Conservation (phyloP, 2,797 vertebrate species). For the Platyrinchus mystaceus region DNA sequence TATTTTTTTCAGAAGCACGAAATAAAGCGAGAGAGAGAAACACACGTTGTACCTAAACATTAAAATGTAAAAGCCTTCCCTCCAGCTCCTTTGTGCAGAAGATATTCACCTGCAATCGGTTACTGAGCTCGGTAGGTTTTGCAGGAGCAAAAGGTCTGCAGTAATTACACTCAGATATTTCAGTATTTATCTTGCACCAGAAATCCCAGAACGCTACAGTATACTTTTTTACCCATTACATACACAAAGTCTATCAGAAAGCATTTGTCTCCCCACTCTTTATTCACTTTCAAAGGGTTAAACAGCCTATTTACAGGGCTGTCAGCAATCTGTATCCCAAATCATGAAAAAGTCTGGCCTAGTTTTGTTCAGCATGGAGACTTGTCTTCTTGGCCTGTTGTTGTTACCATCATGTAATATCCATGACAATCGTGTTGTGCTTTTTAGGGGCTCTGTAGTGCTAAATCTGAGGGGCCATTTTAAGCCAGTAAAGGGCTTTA, state of each 20-base stretch:
- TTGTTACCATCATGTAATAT: conserved; percentile 97
- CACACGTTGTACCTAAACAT: not conserved
- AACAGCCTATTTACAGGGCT: conserved; percentile 99
- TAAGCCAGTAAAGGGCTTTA: conserved; percentile 96
- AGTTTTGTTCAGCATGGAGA: conserved; percentile 92
- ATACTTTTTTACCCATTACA: conserved; percentile 85
- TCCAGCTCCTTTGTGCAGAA: not conserved
- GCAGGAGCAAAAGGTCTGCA: not conserved
- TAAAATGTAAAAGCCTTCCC: not conserved
- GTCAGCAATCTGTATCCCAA: conserved; percentile 90
- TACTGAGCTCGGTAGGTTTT: not conserved
- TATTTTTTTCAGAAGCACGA: not conserved
- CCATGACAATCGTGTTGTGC: conserved; percentile 98
- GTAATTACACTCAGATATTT: conserved; percentile 7
- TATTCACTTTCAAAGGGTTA: conserved; percentile 99
- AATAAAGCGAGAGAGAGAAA: not conserved
- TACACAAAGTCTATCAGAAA: conserved; percentile 94
- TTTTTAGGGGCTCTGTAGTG: conserved; percentile 82
- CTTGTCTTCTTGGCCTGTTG: conserved; percentile 93
- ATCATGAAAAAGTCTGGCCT: conserved; percentile 86
- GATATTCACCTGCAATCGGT: not conserved
- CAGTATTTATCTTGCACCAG: not conserved
- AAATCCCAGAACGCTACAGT: conserved; percentile 60
- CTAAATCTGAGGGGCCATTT: conserved; percentile 93
- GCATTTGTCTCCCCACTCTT: conserved; percentile 89